Evolutionary conservation across 2,888 invertebrate species (phyloP).

Genomic region (Limenitis camilla): DNA sequence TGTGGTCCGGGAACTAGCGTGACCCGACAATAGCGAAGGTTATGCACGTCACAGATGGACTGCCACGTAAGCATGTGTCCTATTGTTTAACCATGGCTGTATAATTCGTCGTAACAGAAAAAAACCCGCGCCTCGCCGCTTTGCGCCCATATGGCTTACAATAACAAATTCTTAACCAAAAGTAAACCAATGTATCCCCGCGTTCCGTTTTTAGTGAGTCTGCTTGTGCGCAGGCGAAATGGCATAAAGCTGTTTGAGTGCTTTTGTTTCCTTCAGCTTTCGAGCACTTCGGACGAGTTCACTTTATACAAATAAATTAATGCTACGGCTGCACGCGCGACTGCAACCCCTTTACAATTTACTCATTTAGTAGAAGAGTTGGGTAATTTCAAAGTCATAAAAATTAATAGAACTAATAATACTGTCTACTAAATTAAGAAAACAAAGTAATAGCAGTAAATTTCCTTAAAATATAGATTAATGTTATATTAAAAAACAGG

Average conservation of each 20-base stretch:
- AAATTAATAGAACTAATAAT: too few relatives aligned
- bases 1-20: slow-evolving; percentile 5
- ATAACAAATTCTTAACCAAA: slow-evolving; percentile 71
- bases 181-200: slow-evolving; percentile 63
- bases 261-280: slow-evolving; percentile 43
- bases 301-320: slow-evolving; percentile 33
- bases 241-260: slow-evolving; percentile 44
- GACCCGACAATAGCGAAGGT: slow-evolving; percentile 22
- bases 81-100: slow-evolving; percentile 62
- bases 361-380: neutral
- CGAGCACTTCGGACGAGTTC: slow-evolving; percentile 33
- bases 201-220: slow-evolving; percentile 46
- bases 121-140: slow-evolving; percentile 45
- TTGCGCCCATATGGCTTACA: slow-evolving; percentile 67
- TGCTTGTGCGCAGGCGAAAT: slow-evolving; percentile 41
- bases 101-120: slow-evolving; percentile 58
- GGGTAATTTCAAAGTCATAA: neutral
- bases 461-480: too few relatives aligned
- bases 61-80: slow-evolving; percentile 54
- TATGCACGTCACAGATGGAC: slow-evolving; percentile 47
- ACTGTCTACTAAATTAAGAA: too few relatives aligned
- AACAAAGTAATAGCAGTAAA: too few relatives aligned
- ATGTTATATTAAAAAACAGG: too few relatives aligned
- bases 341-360: neutral
- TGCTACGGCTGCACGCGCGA: slow-evolving; percentile 14